Percentiles rank a stretch among this genome's conserved stretches.
Evolutionary conservation across 1,140 invertebrate genomes (phyloP).

Genomic region (Drosophila funebris): DNA sequence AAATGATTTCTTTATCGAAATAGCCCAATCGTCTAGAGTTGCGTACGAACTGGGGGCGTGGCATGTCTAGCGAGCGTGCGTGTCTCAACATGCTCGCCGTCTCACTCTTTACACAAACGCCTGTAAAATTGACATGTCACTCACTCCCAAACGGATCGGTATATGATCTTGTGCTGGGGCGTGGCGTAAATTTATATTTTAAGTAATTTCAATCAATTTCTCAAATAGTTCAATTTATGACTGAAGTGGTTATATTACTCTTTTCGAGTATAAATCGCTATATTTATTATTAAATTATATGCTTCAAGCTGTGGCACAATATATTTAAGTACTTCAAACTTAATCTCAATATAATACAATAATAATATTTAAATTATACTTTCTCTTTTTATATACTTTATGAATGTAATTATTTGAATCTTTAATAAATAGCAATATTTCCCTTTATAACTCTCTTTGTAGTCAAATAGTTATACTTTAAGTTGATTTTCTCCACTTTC

Average conservation of each 20-base stretch:
- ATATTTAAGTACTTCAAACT: too few relatives aligned
- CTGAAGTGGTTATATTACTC: background rate
- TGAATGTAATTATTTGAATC: too few relatives aligned
- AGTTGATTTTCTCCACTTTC: constrained; percentile 1
- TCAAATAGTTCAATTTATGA: background rate
- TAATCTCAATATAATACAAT: too few relatives aligned
- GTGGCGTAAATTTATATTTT: constrained; percentile 24
- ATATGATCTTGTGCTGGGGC: constrained; percentile 30
- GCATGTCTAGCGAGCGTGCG: constrained; percentile 55
- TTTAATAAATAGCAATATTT: background rate
- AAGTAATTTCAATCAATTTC: background rate
- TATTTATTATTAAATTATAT: too few relatives aligned
- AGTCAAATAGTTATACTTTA: background rate
- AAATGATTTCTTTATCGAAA: constrained; percentile 78
- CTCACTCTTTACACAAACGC: constrained; percentile 43
- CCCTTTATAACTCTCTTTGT: background rate
- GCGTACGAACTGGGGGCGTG: constrained; percentile 50
- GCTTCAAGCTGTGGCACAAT: too few relatives aligned
- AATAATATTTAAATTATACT: too few relatives aligned
- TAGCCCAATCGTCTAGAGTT: constrained; percentile 57
- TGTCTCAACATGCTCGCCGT: constrained; percentile 44
- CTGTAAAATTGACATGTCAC: constrained; percentile 69
- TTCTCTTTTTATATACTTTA: too few relatives aligned
- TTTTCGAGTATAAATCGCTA: too few relatives aligned
- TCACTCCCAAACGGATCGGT: constrained; percentile 33